Conservation (phyloP, 2,113 vertebrate species). For the Pangasianodon hypophthalmus region DNA sequence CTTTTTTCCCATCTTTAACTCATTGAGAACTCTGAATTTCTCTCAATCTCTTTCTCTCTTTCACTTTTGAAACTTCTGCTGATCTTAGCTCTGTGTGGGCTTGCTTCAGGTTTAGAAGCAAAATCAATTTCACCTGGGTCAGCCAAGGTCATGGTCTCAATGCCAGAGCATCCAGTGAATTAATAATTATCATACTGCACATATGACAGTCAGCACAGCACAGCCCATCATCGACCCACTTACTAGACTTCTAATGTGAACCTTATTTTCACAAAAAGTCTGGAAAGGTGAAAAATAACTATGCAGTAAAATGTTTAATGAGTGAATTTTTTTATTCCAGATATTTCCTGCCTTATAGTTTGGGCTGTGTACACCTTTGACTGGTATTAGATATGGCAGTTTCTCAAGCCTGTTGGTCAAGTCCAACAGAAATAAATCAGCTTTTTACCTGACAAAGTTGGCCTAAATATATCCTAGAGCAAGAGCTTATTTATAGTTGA, state of each 20-base stretch:
- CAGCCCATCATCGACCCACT: conserved; percentile 60
- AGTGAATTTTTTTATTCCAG: conserved; percentile 10
- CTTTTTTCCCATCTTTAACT: conserved; percentile 23
- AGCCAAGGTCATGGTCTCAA: conserved; percentile 79
- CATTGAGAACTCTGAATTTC: neutral
- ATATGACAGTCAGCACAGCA: conserved; percentile 66
- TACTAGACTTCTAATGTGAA: conserved; percentile 55
- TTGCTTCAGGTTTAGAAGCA: conserved; percentile 83
- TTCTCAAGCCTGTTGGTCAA: conserved; percentile 14
- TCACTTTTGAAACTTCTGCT: conserved; percentile 71
- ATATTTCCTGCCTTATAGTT: neutral
- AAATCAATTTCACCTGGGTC: conserved; percentile 94
- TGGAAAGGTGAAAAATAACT: conserved; percentile 57
- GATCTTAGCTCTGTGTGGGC: conserved; percentile 86
- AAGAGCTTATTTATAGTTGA: conserved; percentile 32
- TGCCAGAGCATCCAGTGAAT: conserved; percentile 77
- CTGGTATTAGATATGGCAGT: conserved; percentile 12
- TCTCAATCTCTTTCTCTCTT: neutral
- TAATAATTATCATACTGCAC: conserved; percentile 81
- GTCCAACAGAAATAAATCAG: conserved; percentile 27
- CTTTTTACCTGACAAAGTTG: neutral
- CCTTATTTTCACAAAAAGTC: conserved; percentile 56
- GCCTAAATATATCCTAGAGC: conserved; percentile 13
- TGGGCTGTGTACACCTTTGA: neutral
- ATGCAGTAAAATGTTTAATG: conserved; percentile 9